Percentiles rank a stretch among this genome's conserved stretches.
phyloP scores from a whole-genome alignment of 2,888 invertebrate genomes.

The Hydrotaea diabolus region DNA sequence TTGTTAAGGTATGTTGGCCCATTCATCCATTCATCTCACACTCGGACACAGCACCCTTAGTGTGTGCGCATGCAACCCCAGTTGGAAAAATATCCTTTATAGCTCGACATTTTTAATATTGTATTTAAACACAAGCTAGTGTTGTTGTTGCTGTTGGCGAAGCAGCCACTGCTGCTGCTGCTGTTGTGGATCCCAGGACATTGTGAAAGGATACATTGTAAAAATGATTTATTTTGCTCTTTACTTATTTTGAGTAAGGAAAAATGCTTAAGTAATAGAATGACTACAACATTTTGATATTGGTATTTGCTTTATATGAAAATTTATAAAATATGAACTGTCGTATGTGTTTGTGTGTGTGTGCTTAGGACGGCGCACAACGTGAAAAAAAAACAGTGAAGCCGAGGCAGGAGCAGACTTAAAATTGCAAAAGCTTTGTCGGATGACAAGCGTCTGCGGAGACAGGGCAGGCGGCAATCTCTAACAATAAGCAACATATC shows the following conservation, averaged over 20 bases:
- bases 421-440: conserved; percentile 41
- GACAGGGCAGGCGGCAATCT: conserved; percentile 17
- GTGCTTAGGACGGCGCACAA: background rate
- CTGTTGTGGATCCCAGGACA: background rate
- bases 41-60: background rate
- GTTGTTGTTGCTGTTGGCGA: conserved; percentile 9
- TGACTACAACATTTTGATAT: conserved; percentile 51
- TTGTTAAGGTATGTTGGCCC: conserved; percentile 42
- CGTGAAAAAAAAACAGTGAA: background rate
- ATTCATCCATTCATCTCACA: conserved; percentile 30
- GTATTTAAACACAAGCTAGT: conserved; percentile 10
- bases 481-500: conserved; percentile 40
- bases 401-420: conserved; percentile 2
- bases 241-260: conserved; percentile 3
- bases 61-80: background rate
- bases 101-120: background rate
- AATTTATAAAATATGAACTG: conserved; percentile 27
- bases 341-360: background rate
- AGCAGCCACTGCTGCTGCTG: background rate
- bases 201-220: conserved; percentile 11
- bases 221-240: conserved; percentile 35
- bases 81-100: conserved; percentile 20
- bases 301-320: conserved; percentile 40
- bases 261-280: conserved; percentile 49
- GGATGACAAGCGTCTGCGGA: conserved; percentile 16